phyloP scores from a whole-genome alignment of 2,888 invertebrate genomes.

The Apodemia mormo region DNA sequence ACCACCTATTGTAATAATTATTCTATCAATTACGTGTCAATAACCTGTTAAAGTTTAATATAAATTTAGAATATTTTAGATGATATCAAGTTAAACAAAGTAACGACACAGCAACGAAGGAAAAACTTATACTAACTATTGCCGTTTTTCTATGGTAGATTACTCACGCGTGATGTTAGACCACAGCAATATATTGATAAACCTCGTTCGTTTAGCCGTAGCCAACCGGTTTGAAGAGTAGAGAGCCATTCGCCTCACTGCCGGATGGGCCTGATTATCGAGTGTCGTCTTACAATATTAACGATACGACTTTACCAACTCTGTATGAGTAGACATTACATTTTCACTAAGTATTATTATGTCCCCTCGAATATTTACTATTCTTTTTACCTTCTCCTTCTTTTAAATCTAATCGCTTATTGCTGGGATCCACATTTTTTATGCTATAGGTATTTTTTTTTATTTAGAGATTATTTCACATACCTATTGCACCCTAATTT shows the following conservation, averaged over 20 bases:
- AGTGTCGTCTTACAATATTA: slow-evolving; percentile 50
- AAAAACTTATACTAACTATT: background rate
- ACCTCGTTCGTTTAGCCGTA: background rate
- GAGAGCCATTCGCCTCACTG: slow-evolving; percentile 34
- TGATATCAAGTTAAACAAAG: background rate
- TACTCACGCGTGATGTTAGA: background rate
- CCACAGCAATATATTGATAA: slow-evolving; percentile 1
- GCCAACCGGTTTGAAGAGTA: slow-evolving; percentile 47
- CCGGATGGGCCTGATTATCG: slow-evolving; percentile 61
- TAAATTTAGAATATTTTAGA: background rate
- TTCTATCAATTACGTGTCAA: background rate
- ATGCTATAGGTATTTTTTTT: no score
- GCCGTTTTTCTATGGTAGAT: background rate
- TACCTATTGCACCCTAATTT: no score
- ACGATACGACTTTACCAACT: slow-evolving; percentile 37
- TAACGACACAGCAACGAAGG: background rate
- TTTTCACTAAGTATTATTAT: no score
- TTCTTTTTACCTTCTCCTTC: no score
- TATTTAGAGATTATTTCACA: no score
- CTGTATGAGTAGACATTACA: background rate
- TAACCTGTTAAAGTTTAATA: background rate
- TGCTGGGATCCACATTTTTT: no score
- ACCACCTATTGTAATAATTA: no score
- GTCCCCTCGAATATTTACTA: no score
- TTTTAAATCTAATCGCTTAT: no score